Evolutionary conservation across 2,797 vertebrate species (phyloP), one percentile per base, ranked within the genome.

Genomic region (Poeciliopsis gracilis): DNA sequence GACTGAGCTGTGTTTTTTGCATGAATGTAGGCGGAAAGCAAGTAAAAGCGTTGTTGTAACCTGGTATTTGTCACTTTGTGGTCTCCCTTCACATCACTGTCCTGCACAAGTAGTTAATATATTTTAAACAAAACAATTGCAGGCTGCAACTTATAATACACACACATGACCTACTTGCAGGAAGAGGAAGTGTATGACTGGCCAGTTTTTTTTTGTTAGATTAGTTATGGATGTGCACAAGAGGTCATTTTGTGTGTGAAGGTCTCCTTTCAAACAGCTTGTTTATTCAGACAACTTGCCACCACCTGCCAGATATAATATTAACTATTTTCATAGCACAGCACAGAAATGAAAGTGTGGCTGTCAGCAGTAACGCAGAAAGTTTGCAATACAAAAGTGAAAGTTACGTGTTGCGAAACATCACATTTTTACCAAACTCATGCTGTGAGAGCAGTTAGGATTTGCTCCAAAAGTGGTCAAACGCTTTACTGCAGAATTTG

Each of bases 341-440:
- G 67, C 33, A 2, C 33, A 82, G 20, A 77, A 63, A 72, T 47
- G 25, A 71, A 69, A n/a, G 30, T 57, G 47, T 20, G 10, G 2
- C 12, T 9, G 63, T 28, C 61, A 16, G 33, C 45, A 67, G 49
- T 18, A 7, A 0, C 1, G 3, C 71, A 47, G 45, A 82, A 69
- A 51, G 69, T 46, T 72, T 77, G 67, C 57, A 79, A 77, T 0
- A 51, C 63, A 83, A 77, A 81, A 77, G 33, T 71, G 0, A 18
- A 63, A 28, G 1, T 46, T 36, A 43, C 1, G n/a, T 41, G 43
- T 28, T 41, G 20, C 15, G n/a, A 77, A 73, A 77, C 51, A 6
- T 63, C 16, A 23, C 45, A 30, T 28, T 18, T 18, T 74, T 30
- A 75, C 30, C 36, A 74, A 57, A 57, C n/a, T 25, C 38, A 30